A percentile compares a stretch with the other conserved stretches of the same genome.
Evolutionary conservation across 2,113 vertebrate species (phyloP).

Genomic region (Lophius piscatorius): DNA sequence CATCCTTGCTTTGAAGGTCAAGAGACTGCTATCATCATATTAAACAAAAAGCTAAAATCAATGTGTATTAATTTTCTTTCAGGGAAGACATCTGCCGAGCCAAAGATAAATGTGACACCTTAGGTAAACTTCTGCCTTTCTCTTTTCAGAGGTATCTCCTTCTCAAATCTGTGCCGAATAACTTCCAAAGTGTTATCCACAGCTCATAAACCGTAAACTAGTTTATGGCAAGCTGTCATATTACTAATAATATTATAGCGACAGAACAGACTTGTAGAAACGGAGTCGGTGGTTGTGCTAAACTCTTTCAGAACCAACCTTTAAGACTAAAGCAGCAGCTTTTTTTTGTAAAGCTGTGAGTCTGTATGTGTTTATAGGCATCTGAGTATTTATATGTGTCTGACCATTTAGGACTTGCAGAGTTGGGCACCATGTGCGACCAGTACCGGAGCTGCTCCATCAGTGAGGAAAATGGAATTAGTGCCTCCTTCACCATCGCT

Average conservation of each 20-base stretch:
- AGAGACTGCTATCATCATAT: not conserved
- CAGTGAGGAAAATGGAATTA: slow-evolving; percentile 97
- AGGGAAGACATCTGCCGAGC: slow-evolving; percentile 98
- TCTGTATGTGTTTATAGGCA: slow-evolving; percentile 10
- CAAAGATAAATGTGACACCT: slow-evolving; percentile 95
- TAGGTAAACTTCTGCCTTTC: slow-evolving; percentile 85
- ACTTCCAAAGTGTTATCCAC: slow-evolving; percentile 36
- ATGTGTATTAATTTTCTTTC: slow-evolving; percentile 34
- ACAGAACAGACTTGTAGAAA: slow-evolving; percentile 60
- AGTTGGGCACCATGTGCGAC: slow-evolving; percentile 96
- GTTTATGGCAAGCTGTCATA: slow-evolving; percentile 62
- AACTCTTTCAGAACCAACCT: slow-evolving; percentile 62
- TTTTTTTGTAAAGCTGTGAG: slow-evolving; percentile 10
- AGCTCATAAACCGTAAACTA: slow-evolving; percentile 44
- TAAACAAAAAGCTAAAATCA: not conserved
- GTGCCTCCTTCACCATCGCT: slow-evolving; percentile 95
- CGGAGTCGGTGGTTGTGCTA: slow-evolving; percentile 39
- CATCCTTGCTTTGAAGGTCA: not conserved
- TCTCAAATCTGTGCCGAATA: slow-evolving; percentile 22
- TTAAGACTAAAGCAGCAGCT: slow-evolving; percentile 23
- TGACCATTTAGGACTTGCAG: slow-evolving; percentile 87
- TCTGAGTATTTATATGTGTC: slow-evolving; percentile 38
- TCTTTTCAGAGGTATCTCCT: slow-evolving; percentile 24
- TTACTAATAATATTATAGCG: slow-evolving; percentile 68
- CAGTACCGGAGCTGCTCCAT: slow-evolving; percentile 93